These are phyloP conservation scores for Scomberomorus guttatus DNA, from an alignment of 2,797 vertebrate genomes.

Conservation along the genomic window DNA sequence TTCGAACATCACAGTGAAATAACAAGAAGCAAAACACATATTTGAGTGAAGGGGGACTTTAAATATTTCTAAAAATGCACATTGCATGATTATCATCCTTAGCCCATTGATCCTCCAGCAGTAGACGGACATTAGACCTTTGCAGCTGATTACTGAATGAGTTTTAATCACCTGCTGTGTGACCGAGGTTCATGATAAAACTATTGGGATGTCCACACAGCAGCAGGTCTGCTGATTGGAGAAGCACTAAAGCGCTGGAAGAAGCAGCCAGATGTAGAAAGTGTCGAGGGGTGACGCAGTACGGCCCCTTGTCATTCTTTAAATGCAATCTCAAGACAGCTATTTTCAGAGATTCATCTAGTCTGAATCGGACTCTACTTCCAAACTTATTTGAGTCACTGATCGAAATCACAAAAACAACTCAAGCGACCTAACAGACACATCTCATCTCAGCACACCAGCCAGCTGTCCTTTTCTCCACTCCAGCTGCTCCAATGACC, in stretches of 20 bases:
- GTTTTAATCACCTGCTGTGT: neutral
- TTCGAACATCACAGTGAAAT: no score
- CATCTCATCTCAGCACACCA: conserved; percentile 7
- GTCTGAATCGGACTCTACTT: conserved; percentile 16
- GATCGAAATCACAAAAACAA: conserved; percentile 29
- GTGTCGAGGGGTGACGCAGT: neutral
- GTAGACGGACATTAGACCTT: neutral
- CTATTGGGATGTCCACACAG: neutral
- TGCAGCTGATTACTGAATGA: neutral
- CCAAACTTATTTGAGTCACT: conserved; percentile 46
- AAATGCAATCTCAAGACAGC: conserved; percentile 20
- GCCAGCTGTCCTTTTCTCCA: conserved; percentile 61
- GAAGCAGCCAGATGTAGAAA: conserved; percentile 3
- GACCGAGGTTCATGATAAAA: neutral
- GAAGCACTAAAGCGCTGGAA: neutral
- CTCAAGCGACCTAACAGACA: conserved; percentile 18
- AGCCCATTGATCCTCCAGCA: neutral
- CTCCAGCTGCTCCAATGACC: conserved; percentile 70
- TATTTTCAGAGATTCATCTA: neutral
- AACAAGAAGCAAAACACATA: no score
- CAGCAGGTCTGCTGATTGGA: conserved; percentile 9
- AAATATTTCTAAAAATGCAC: no score
- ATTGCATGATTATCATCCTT: no score
- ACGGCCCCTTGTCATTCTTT: neutral
- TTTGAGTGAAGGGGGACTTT: no score